Evolutionary conservation across 2,888 invertebrate species (phyloP).

Genomic region (Leuctra nigra): DNA sequence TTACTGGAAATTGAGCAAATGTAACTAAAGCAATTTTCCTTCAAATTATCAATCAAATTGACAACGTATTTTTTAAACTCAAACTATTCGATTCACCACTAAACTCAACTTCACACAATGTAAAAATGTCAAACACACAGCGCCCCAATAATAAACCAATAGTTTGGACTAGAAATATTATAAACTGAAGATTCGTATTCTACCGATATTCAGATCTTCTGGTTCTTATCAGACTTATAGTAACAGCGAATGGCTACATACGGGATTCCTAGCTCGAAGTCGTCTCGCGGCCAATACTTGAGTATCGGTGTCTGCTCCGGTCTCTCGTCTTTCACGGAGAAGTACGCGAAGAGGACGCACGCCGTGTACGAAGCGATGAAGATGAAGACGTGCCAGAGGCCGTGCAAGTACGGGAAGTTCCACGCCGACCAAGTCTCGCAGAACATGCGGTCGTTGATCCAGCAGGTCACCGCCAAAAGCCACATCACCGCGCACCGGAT

Average conservation of each 20-base stretch:
- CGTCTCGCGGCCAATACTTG: conserved; percentile 69
- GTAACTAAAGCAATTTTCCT: no score
- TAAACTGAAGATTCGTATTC: no score
- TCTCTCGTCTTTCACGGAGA: conserved; percentile 63
- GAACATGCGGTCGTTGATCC: conserved; percentile 71
- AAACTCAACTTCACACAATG: no score
- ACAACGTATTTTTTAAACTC: no score
- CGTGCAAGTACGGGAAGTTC: conserved; percentile 76
- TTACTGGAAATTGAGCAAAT: no score
- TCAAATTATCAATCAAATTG: no score
- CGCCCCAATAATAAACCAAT: no score
- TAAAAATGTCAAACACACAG: no score
- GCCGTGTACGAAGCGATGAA: conserved; percentile 72
- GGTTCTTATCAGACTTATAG: conserved; percentile 21
- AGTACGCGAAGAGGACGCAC: conserved; percentile 71
- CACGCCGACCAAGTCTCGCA: conserved; percentile 72
- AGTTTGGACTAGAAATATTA: no score
- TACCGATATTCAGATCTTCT: no score
- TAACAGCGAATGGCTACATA: conserved; percentile 52
- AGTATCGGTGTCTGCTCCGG: conserved; percentile 64
- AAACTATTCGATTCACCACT: no score
- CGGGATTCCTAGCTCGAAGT: conserved; percentile 70
- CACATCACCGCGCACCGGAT: conserved; percentile 61
- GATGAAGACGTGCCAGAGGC: conserved; percentile 75
- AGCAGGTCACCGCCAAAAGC: conserved; percentile 64